Base-by-base conservation (phyloP, 2,888 invertebrate species). In the Syrphus vitripennis region DNA sequence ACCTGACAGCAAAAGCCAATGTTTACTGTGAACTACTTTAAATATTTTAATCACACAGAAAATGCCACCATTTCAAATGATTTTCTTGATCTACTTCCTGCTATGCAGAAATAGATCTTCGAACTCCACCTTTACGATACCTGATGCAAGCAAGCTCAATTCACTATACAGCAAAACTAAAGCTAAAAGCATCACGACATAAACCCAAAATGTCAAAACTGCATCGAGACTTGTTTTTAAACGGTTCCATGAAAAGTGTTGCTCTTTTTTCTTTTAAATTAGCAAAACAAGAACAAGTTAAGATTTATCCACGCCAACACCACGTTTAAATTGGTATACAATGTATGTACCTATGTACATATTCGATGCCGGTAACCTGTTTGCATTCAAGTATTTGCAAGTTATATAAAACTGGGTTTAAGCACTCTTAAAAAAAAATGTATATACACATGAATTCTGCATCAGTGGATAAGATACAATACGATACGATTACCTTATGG, bases 301-400 rank as follows among this genome's bases (percentile, higher is more conserved):
- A 67, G 67, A 67, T 50, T 50, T 29, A 50, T 67, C 24, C 50
- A 50, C 48, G 67, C 67, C 67, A 48, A 50, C 48, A 50, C 34
- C 24, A 67, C 21, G 24, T 6, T 67, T 50, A 50, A 67, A 19
- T 67, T 24, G 14, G 21, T 48, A 14, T 19, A 50, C 21, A 50
- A 50, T 24, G 14, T 48, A 40, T 40, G n/a, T 45, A 50, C 14
- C 14, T 48, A 7, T 4, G n/a, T 45, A 50, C 14, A 26, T 48
- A 7, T 4, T 48, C 31, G 70, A 63, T 70, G 77, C 78, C 86
- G 82, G 86, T 74, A 82, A 82, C 81, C 81, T 70, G 86, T 86
- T 74, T 29, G 16, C 48, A 67, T 40, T 45, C 65, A 70, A 70
- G 74, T 65, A n/a, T n/a, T n/a, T 57, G 61, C 48, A 61, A 53